Conservation (phyloP, 2,113 vertebrate genomes). For the Setophaga petechia region DNA sequence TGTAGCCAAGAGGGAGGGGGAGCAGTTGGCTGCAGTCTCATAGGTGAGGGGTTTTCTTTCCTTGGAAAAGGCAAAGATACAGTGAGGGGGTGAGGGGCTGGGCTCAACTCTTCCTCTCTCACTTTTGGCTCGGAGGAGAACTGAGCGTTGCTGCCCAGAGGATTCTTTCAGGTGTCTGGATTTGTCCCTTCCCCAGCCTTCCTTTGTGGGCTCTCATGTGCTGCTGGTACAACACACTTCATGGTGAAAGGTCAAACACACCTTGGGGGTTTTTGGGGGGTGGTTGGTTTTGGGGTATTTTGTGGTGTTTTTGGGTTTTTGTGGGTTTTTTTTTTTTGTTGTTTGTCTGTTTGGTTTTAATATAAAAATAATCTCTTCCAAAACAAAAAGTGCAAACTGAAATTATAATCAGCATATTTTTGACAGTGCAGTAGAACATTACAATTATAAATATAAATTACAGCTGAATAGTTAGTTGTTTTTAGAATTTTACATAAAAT, state of each 20-base stretch:
- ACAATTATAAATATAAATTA: constrained; percentile 23
- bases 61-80: not conserved
- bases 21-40: not conserved
- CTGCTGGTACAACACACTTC: not conserved
- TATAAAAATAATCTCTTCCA: not conserved
- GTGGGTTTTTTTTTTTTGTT: too few species aligned
- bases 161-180: not conserved
- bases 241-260: not conserved
- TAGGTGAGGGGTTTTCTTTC: not conserved
- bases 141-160: not conserved
- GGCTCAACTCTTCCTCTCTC: too few species aligned
- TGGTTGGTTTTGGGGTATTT: too few species aligned
- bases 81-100: not conserved
- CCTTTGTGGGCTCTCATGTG: not conserved
- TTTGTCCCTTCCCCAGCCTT: not conserved
- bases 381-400: constrained; percentile 30
- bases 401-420: not conserved
- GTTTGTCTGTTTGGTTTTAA: not conserved
- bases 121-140: not conserved
- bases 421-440: not conserved
- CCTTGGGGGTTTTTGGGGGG: not conserved
- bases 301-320: not conserved
- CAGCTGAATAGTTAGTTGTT: not conserved
- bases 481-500: constrained; percentile 6
- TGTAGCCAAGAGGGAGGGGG: not conserved